These are phyloP conservation scores for Etia nguti DNA, from an alignment of 2,113 vertebrate genomes.

Conservation along the genomic window DNA sequence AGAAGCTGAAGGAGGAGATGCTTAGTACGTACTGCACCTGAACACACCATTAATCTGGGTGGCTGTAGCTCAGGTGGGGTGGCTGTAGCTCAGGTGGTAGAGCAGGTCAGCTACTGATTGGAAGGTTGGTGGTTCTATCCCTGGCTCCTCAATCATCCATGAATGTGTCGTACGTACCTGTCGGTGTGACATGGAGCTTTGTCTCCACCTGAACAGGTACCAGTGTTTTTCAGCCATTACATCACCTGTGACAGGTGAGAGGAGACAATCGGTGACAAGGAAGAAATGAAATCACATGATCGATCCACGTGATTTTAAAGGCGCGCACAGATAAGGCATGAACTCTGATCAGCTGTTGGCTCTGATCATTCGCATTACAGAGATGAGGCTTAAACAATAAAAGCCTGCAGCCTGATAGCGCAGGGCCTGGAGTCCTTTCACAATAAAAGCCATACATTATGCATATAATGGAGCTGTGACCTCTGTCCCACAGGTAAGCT, in stretches of 20 bases:
- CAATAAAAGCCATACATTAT: neutral
- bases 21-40: constrained; percentile 76
- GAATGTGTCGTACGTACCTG: neutral
- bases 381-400: neutral
- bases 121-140: too few species aligned
- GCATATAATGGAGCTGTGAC: neutral
- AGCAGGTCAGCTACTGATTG: too few species aligned
- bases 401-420: neutral
- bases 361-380: neutral
- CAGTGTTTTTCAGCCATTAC: neutral
- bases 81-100: too few species aligned
- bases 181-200: neutral
- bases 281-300: neutral
- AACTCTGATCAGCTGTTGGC: neutral
- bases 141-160: too few species aligned
- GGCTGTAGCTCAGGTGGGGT: too few species aligned
- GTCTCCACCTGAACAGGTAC: neutral
- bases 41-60: neutral
- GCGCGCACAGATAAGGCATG: neutral
- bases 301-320: neutral
- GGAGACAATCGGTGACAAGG: neutral
- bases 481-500: constrained; percentile 80
- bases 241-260: neutral
- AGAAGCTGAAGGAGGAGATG: constrained; percentile 95
- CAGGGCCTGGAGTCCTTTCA: neutral